These are phyloP conservation scores for Symphodus melops DNA, from an alignment of 2,113 vertebrate species.

Conservation along the genomic window DNA sequence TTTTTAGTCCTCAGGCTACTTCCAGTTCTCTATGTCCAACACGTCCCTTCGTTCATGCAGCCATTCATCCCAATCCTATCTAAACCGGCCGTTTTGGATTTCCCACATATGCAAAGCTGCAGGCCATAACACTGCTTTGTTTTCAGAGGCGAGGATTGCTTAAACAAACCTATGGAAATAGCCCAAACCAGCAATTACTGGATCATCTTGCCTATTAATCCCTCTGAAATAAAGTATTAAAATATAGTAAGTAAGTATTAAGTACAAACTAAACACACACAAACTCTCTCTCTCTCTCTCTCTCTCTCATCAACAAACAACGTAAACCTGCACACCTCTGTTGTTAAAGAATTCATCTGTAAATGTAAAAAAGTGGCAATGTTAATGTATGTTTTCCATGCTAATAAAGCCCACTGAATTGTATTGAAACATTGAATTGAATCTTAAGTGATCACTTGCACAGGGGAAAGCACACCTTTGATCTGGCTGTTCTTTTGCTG, in stretches of 20 bases:
- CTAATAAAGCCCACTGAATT: too few relatives aligned
- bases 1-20: background rate
- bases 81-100: constrained; percentile 73
- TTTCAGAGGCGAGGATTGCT: constrained; percentile 62
- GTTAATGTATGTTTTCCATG: too few relatives aligned
- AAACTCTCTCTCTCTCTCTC: background rate
- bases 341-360: too few relatives aligned
- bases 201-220: background rate
- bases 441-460: too few relatives aligned
- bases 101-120: constrained; percentile 77
- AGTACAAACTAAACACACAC: background rate
- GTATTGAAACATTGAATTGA: too few relatives aligned
- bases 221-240: too few relatives aligned
- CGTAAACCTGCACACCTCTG: too few relatives aligned
- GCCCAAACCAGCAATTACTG: constrained; percentile 31
- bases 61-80: constrained; percentile 32
- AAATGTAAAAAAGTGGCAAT: too few relatives aligned
- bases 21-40: background rate
- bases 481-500: background rate
- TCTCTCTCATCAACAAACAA: too few relatives aligned
- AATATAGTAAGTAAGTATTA: too few relatives aligned
- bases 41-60: constrained; percentile 39
- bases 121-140: constrained; percentile 74
- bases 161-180: constrained; percentile 80
- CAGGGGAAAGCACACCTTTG: background rate